phyloP scores from a whole-genome alignment of 2,888 invertebrate genomes.

The Coronaproctus castanopsis region DNA sequence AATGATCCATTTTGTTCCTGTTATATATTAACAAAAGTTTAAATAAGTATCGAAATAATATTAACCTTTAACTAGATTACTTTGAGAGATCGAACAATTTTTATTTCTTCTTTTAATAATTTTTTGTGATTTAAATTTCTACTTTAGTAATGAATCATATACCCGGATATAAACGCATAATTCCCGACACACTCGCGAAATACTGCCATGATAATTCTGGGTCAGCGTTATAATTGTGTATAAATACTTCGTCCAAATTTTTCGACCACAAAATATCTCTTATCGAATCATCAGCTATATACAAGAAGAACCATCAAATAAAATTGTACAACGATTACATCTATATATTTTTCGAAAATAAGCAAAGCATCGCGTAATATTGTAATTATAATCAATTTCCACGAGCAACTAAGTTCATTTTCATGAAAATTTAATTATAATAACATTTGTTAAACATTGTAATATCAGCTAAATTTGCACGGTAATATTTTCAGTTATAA shows the following conservation, averaged over 20 bases:
- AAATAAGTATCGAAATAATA: not conserved
- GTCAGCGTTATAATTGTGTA: slow-evolving; percentile 73
- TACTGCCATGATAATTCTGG: slow-evolving; percentile 94
- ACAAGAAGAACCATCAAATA: slow-evolving; percentile 14
- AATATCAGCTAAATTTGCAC: too few relatives aligned
- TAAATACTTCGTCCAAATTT: slow-evolving; percentile 70
- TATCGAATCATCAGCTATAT: slow-evolving; percentile 54
- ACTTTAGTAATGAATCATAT: too few relatives aligned
- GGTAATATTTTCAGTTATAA: too few relatives aligned
- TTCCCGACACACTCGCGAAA: slow-evolving; percentile 89
- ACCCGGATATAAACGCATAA: slow-evolving; percentile 90
- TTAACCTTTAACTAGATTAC: not conserved
- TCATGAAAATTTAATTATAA: slow-evolving; percentile 1
- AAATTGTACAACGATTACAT: slow-evolving; percentile 4
- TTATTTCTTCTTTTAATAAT: not conserved
- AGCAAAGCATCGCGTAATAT: too few relatives aligned
- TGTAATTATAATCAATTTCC: too few relatives aligned
- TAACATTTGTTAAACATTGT: too few relatives aligned
- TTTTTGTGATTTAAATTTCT: too few relatives aligned
- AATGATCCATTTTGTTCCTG: slow-evolving; percentile 50
- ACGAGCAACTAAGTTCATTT: slow-evolving; percentile 10
- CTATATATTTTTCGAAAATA: too few relatives aligned
- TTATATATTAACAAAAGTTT: slow-evolving; percentile 11
- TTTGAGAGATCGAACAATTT: not conserved
- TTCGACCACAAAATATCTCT: slow-evolving; percentile 90